Evolutionary conservation across 2,113 vertebrate genomes (phyloP).

Genomic region (Syngnathus typhle): DNA sequence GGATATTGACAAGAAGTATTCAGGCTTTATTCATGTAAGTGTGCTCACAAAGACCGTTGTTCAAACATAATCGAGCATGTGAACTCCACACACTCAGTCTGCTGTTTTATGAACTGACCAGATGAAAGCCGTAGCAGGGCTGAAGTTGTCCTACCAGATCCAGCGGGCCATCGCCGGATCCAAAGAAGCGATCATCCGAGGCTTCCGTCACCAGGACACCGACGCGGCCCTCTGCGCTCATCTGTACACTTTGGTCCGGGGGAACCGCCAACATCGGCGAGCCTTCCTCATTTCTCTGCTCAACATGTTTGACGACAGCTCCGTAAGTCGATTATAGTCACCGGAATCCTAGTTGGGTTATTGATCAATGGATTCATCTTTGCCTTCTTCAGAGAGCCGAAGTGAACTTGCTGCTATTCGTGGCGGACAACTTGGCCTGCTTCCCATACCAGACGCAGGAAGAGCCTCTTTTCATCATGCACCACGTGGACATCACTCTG

Average conservation of each 20-base stretch:
- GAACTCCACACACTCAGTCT: background rate
- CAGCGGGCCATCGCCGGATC: conserved; percentile 87
- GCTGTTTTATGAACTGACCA: conserved; percentile 51
- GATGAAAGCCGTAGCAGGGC: conserved; percentile 98
- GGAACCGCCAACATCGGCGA: conserved; percentile 91
- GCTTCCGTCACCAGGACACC: conserved; percentile 86
- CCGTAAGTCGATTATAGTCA: conserved; percentile 73
- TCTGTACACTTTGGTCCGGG: conserved; percentile 91
- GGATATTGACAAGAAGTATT: conserved; percentile 99
- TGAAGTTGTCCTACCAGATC: conserved; percentile 99
- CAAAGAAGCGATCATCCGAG: conserved; percentile 75
- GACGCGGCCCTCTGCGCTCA: conserved; percentile 85
- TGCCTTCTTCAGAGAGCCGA: conserved; percentile 81
- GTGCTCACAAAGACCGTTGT: background rate
- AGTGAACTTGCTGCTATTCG: conserved; percentile 93
- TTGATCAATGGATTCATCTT: background rate
- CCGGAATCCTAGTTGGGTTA: background rate
- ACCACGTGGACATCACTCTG: conserved; percentile 96
- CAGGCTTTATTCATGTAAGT: conserved; percentile 97
- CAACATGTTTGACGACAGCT: conserved; percentile 95
- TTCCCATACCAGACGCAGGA: conserved; percentile 97
- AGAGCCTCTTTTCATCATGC: conserved; percentile 99
- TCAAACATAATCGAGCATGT: background rate
- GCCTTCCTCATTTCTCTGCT: conserved; percentile 96
- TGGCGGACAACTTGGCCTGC: conserved; percentile 97